A percentile compares a stretch with the other conserved stretches of the same genome.
These are phyloP conservation scores for Marasmarcha lunaedactyla DNA, from an alignment of 2,888 invertebrate genomes.

Conservation along the genomic window DNA sequence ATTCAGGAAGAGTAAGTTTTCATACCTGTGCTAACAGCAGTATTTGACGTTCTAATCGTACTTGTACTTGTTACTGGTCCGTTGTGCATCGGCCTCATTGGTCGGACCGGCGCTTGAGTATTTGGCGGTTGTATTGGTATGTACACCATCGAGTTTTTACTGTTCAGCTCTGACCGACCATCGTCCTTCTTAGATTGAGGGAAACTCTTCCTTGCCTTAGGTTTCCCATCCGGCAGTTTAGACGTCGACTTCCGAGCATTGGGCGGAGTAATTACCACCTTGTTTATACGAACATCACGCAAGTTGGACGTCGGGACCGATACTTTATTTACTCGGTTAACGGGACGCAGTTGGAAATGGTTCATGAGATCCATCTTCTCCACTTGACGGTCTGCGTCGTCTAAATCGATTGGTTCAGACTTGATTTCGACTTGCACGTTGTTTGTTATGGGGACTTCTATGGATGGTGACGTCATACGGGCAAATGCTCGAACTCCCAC, in stretches of 20 bases:
- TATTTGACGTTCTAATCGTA: slow-evolving; percentile 11
- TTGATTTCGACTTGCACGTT: slow-evolving; percentile 48
- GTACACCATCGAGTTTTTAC: slow-evolving; percentile 62
- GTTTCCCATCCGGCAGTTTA: slow-evolving; percentile 28
- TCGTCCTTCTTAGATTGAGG: slow-evolving; percentile 51
- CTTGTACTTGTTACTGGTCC: slow-evolving; percentile 13
- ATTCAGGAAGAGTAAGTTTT: too few relatives aligned
- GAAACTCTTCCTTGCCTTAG: slow-evolving; percentile 49
- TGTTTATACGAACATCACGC: slow-evolving; percentile 48
- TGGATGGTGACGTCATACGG: slow-evolving; percentile 40
- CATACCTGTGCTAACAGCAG: slow-evolving; percentile 17
- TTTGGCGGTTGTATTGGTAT: slow-evolving; percentile 58
- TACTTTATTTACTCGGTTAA: slow-evolving; percentile 20
- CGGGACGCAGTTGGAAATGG: slow-evolving; percentile 44
- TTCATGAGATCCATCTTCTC: slow-evolving; percentile 54
- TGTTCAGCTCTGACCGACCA: slow-evolving; percentile 41
- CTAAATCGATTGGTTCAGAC: slow-evolving; percentile 48
- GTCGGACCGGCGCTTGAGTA: slow-evolving; percentile 38
- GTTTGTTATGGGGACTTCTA: slow-evolving; percentile 12
- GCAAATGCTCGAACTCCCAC: slow-evolving; percentile 58
- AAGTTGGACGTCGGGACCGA: slow-evolving; percentile 23
- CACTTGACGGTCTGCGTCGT: slow-evolving; percentile 40
- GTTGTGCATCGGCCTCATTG: slow-evolving; percentile 14
- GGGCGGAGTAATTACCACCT: slow-evolving; percentile 23
- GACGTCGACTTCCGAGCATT: slow-evolving; percentile 20